Percentiles rank a stretch among this genome's conserved stretches.
These are phyloP conservation scores for Phocoena sinus DNA, from an alignment of 2,113 vertebrate species.

Conservation along the genomic window DNA sequence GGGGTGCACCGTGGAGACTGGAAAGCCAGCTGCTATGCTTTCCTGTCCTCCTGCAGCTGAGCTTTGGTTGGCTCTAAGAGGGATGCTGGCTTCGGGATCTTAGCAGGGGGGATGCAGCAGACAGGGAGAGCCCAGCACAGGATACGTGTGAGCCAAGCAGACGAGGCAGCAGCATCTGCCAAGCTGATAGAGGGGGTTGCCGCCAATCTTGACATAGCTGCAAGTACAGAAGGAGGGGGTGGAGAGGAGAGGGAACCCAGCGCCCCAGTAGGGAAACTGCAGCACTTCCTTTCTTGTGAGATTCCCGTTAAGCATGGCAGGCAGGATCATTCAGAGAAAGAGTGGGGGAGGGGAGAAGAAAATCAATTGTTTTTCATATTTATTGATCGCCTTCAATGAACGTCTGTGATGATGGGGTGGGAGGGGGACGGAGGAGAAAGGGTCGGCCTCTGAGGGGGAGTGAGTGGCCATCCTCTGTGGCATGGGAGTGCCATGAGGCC, in stretches of 20 bases:
- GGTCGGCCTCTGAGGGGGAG: background rate
- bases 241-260: background rate
- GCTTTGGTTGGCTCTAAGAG: background rate
- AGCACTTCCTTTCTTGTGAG: conserved; percentile 1
- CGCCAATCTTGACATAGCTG: conserved; percentile 51
- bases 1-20: background rate
- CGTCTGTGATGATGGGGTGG: conserved; percentile 40
- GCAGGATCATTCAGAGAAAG: conserved; percentile 26
- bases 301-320: conserved; percentile 6
- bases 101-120: background rate
- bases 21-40: background rate
- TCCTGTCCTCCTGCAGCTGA: background rate
- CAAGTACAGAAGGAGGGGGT: background rate
- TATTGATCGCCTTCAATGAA: conserved; percentile 56
- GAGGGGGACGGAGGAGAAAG: background rate
- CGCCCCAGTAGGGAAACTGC: background rate
- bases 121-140: background rate
- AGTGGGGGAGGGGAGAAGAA: background rate
- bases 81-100: background rate
- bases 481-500: background rate
- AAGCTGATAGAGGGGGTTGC: background rate
- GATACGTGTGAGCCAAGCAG: background rate
- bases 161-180: conserved; percentile 44
- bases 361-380: conserved; percentile 53
- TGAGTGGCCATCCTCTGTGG: background rate